Evolutionary conservation across 2,113 vertebrate genomes (phyloP).

Genomic region (Anolis carolinensis): DNA sequence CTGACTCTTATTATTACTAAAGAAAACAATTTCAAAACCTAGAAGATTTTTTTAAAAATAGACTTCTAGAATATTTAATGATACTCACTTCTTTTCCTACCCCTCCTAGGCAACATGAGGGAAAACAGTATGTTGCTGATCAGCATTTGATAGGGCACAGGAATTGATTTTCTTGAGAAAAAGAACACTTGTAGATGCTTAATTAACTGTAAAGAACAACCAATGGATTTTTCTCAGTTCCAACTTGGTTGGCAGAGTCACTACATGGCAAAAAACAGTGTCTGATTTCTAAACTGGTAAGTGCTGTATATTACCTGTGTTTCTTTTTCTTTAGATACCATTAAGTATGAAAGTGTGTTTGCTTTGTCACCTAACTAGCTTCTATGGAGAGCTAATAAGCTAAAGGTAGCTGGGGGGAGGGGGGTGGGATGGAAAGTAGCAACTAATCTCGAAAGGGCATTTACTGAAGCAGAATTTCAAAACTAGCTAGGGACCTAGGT

Average conservation of each 20-base stretch:
- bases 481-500: background rate
- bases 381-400: constrained; percentile 77
- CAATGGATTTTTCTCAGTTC: constrained; percentile 50
- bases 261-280: background rate
- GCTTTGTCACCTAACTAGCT: constrained; percentile 76
- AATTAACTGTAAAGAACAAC: constrained; percentile 60
- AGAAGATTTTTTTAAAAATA: background rate
- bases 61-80: background rate
- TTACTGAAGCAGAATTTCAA: constrained; percentile 22
- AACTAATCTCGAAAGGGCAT: constrained; percentile 52
- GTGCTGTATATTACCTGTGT: constrained; percentile 24
- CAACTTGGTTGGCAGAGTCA: constrained; percentile 33
- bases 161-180: constrained; percentile 50
- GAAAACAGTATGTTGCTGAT: background rate
- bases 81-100: constrained; percentile 3
- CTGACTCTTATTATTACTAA: constrained; percentile 51
- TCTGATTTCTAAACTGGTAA: constrained; percentile 47
- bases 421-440: background rate
- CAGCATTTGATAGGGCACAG: constrained; percentile 13
- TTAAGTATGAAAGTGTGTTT: constrained; percentile 60
- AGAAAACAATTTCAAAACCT: constrained; percentile 2
- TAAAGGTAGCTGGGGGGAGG: constrained; percentile 53
- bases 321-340: constrained; percentile 23
- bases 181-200: constrained; percentile 42
- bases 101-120: background rate